These are phyloP conservation scores for Oryzias celebensis DNA, from an alignment of 2,113 vertebrate genomes.

Conservation along the genomic window DNA sequence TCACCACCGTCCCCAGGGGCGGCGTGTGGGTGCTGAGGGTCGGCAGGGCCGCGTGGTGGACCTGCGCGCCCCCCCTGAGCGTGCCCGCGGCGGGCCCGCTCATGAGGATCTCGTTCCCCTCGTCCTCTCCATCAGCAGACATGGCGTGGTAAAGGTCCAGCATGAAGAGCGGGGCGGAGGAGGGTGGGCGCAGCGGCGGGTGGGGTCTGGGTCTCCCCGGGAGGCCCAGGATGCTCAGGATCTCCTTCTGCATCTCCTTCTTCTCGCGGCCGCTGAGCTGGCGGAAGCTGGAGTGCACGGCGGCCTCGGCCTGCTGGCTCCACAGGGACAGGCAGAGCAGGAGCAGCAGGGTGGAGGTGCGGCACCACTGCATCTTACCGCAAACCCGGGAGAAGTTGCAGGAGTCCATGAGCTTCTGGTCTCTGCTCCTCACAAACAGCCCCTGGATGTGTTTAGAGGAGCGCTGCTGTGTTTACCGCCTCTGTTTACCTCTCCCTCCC, in stretches of 20 bases:
- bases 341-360: slow-evolving; percentile 38
- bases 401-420: slow-evolving; percentile 29
- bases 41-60: slow-evolving; percentile 71
- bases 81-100: slow-evolving; percentile 46
- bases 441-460: slow-evolving; percentile 51
- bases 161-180: slow-evolving; percentile 94
- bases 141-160: slow-evolving; percentile 91
- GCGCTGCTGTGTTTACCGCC: slow-evolving; percentile 61
- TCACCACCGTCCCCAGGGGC: slow-evolving; percentile 80
- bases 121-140: slow-evolving; percentile 77
- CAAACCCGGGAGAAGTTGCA: slow-evolving; percentile 17
- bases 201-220: slow-evolving; percentile 80
- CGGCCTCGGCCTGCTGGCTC: slow-evolving; percentile 75
- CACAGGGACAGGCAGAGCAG: slow-evolving; percentile 67
- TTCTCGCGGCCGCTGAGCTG: slow-evolving; percentile 85
- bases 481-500: slow-evolving; percentile 64
- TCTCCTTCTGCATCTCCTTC: slow-evolving; percentile 92
- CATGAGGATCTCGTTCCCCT: slow-evolving; percentile 55
- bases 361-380: slow-evolving; percentile 1
- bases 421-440: slow-evolving; percentile 7
- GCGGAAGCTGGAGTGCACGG: slow-evolving; percentile 80
- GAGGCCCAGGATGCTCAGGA: slow-evolving; percentile 87
- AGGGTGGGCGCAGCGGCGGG: slow-evolving; percentile 78
- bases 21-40: slow-evolving; percentile 82
- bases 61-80: slow-evolving; percentile 56